A percentile compares a stretch with the other conserved stretches of the same genome.
These are phyloP conservation scores for pig (Sus scrofa) DNA, from an alignment of 2,113 vertebrate species.

Conservation along the genomic window DNA sequence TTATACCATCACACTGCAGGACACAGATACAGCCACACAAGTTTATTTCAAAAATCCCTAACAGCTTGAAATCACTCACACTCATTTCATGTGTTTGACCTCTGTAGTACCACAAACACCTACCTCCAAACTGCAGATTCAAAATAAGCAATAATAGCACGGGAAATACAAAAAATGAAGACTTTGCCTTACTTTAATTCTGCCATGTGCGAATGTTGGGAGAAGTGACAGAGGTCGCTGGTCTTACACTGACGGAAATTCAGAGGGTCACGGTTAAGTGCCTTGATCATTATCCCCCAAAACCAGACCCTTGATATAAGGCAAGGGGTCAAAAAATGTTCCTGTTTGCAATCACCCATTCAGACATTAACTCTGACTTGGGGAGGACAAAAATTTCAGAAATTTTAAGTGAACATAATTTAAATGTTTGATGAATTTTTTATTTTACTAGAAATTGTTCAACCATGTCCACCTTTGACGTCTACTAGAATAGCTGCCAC, in stretches of 20 bases:
- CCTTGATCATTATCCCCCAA: background rate
- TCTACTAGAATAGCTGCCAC: background rate
- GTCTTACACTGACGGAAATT: background rate
- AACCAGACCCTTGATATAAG: background rate
- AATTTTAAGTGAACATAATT: conserved; percentile 15
- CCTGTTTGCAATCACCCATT: rapidly evolving
- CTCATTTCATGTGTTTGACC: background rate
- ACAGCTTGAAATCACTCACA: background rate
- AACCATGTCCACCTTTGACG: background rate
- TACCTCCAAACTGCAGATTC: background rate
- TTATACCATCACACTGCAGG: rapidly evolving
- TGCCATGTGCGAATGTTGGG: background rate
- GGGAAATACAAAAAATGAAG: background rate
- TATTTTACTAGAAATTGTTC: conserved; percentile 3
- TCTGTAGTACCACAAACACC: background rate
- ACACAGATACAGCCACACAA: background rate
- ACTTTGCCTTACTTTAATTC: background rate
- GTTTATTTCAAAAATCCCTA: background rate
- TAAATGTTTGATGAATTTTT: background rate
- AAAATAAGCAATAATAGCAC: background rate
- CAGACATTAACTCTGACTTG: background rate
- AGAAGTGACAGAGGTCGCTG: background rate
- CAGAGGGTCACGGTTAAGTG: too few species aligned
- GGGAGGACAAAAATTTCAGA: background rate
- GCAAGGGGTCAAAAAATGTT: background rate